Evolutionary conservation across 2,797 vertebrate genomes (phyloP), one percentile per base, ranked within the genome.

Genomic region (Semaprochilodus insignis): DNA sequence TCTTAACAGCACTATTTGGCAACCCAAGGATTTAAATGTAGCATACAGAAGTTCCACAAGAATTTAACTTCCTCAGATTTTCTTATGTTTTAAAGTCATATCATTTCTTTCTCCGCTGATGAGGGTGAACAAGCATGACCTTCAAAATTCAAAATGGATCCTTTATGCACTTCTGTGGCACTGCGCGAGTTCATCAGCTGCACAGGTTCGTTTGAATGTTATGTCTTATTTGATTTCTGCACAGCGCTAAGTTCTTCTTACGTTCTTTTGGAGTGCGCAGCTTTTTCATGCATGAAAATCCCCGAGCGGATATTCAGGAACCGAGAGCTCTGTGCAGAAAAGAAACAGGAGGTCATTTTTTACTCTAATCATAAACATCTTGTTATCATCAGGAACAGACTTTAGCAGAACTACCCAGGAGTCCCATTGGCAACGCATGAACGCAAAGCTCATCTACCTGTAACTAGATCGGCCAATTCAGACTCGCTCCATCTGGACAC

Each of bases 351-450:
- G 31, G 77, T 48, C 19, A 21, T 75, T 59, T 40, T 67, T 59
- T 21, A 57, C 52, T 67, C 10, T 74, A 21, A 76, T 78, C 59
- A 79, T 27, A 51, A 72, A 84, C 57, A 84, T 84, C 17, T 65
- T 81, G 62, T 63, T 54, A 80, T 81, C 57, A 72, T 84, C 71
- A 83, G 19, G 65, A 80, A 66, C 72, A 69, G 54, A 70, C 31
- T 74, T 21, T n/a, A 57, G 52, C 54, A 80, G 71, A 36, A 60
- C 44, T 52, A 40, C 44, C 57, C 62, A 62, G 66, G 71, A 25
- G 19, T 54, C 36, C 48, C 15, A n/a, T 14, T 74, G 21, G 31
- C 71, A 52, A 54, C 16, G 69, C 60, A 80, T 44, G 31, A 23
- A 65, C 15, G 0, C 55, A 75, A 48, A 65, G 57, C 57, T 25